These are phyloP conservation scores for Ennomos erosarius DNA, from an alignment of 2,888 invertebrate genomes.

Conservation along the genomic window DNA sequence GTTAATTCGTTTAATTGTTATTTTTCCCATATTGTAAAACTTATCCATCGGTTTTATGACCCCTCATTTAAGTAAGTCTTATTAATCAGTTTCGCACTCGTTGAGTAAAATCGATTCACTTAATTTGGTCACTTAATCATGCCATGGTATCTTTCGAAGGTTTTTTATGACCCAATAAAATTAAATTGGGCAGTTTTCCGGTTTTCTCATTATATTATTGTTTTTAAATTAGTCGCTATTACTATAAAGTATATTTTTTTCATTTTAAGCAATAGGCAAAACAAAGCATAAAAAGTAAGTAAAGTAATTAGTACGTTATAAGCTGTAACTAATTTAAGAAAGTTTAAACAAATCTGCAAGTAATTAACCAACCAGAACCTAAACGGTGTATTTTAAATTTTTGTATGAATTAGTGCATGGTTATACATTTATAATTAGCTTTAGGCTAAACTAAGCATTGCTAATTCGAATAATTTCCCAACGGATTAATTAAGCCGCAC, in stretches of 20 bases:
- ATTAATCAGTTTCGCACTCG: slow-evolving; percentile 17
- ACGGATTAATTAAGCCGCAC: slow-evolving; percentile 27
- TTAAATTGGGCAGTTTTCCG: slow-evolving; percentile 4
- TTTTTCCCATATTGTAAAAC: no score
- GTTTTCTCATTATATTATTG: slow-evolving; percentile 3
- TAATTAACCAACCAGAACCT: no score
- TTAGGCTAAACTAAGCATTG: slow-evolving; percentile 12
- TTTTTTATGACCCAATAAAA: slow-evolving; percentile 2
- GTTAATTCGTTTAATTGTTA: background rate
- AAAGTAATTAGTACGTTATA: no score
- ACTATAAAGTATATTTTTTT: no score
- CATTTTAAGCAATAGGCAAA: no score
- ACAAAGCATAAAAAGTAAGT: no score
- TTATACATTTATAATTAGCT: slow-evolving; percentile 11
- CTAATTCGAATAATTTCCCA: slow-evolving; percentile 15
- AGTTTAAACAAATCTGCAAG: no score
- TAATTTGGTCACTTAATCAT: slow-evolving; percentile 25
- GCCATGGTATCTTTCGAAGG: slow-evolving; percentile 7
- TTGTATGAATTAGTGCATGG: slow-evolving; percentile 1
- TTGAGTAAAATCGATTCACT: slow-evolving; percentile 33
- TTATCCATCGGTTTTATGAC: background rate
- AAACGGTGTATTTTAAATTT: background rate
- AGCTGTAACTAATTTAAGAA: no score
- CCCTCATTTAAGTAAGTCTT: slow-evolving; percentile 15
- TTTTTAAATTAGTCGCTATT: no score